Base-by-base conservation (phyloP, 2,888 invertebrate genomes). In the Sesia apiformis region DNA sequence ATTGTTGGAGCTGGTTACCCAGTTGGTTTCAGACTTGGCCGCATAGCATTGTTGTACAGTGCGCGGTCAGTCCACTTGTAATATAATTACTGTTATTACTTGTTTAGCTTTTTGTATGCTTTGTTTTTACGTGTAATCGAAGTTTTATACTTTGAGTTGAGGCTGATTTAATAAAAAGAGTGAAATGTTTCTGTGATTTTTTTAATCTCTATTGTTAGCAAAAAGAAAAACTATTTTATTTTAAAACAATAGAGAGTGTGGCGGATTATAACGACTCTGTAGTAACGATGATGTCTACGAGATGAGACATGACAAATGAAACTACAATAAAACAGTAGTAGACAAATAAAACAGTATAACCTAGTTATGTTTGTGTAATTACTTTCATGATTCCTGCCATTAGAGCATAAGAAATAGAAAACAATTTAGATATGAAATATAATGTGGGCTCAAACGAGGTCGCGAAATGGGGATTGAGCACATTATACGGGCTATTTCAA, bases 91-190 rank as follows among this genome's bases (percentile, higher is more conserved):
- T 85, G 87, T 88, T 87, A 78, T 84, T 84, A 81, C 70, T 81
- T 84, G 72, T 82, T 79, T 84, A 51, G 80, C 76, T 82, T 77
- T 74, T 65, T 70, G 66, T 69, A 66, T 74, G 81, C 81, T 82
- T 83, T 78, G 78, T 84, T 86, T 79, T 69, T 72, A 72, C 75
- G 69, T 80, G 71, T 73, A 73, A 73, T 63, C 67, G 58, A 63
- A 67, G 72, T 75, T 72, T 70, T 66, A 66, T 72, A 72, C 70
- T 77, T 74, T 78, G 76, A 72, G 70, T 78, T 82, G 86, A 87
- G 87, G 85, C 87, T 85, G 87, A 87, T 81, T 74, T 75, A 82
- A 82, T 78, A 81, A 84, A 81, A 71, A 73, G 64, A 72, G 67
- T 76, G 76, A 80, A 81, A 77, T 75, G 68, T 74, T 76, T 51